Evolutionary conservation across 2,888 invertebrate genomes (phyloP).

Genomic region (Spodoptera picta): DNA sequence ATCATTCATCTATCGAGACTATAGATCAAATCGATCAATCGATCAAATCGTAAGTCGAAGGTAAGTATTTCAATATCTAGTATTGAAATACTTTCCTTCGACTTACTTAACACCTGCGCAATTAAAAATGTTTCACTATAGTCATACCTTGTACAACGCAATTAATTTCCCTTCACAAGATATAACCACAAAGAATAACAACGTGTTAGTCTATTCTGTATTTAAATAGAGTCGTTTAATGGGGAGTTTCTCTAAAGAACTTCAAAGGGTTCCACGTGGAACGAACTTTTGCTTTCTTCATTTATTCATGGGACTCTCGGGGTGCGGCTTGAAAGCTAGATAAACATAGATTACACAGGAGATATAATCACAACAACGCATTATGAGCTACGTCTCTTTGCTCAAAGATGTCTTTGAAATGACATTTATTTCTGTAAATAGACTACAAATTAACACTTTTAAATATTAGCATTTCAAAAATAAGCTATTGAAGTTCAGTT

Average conservation of each 20-base stretch:
- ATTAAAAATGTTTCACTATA: too few species aligned
- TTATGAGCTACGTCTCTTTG: slow-evolving; percentile 22
- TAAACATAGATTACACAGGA: slow-evolving; percentile 42
- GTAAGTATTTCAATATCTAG: too few species aligned
- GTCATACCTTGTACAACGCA: neutral
- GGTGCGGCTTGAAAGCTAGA: slow-evolving; percentile 53
- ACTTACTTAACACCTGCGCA: too few species aligned
- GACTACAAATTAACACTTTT: too few species aligned
- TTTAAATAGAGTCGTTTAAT: slow-evolving; percentile 59
- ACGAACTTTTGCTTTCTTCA: slow-evolving; percentile 63
- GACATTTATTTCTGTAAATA: too few species aligned
- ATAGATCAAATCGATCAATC: too few species aligned
- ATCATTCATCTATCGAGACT: too few species aligned
- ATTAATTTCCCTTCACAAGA: too few species aligned
- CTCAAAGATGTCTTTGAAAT: slow-evolving; percentile 2
- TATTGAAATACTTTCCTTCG: too few species aligned
- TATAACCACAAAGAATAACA: slow-evolving; percentile 22
- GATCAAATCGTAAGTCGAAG: too few species aligned
- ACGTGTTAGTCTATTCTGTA: slow-evolving; percentile 48
- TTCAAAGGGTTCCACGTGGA: slow-evolving; percentile 56
- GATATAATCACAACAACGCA: slow-evolving; percentile 28
- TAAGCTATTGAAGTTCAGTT: too few species aligned
- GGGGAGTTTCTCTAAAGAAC: slow-evolving; percentile 45
- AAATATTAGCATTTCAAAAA: too few species aligned
- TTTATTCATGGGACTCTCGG: slow-evolving; percentile 60